phyloP scores from a whole-genome alignment of 1,140 invertebrate species.

The Scaptodrosophila lebanonensis region DNA sequence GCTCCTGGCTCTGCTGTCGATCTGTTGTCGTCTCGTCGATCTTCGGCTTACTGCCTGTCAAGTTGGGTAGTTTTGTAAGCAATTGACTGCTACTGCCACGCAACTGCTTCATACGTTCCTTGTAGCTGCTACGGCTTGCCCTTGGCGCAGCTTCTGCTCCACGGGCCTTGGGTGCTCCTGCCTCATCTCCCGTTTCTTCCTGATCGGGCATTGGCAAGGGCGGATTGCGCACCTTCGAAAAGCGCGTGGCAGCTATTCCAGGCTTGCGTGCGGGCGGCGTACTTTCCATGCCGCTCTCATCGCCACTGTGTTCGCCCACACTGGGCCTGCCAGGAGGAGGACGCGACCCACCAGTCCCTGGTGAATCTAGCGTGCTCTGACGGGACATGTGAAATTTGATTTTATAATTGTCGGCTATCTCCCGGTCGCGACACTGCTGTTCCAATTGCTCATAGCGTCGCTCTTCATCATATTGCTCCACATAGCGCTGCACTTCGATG shows the following conservation, averaged over 20 bases:
- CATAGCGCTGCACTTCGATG: slow-evolving; percentile 64
- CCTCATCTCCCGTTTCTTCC: neutral
- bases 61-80: slow-evolving; percentile 18
- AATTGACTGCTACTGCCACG: neutral
- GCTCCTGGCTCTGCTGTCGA: neutral
- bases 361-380: slow-evolving; percentile 41
- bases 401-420: slow-evolving; percentile 67
- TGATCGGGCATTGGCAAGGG: slow-evolving; percentile 39
- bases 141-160: slow-evolving; percentile 1
- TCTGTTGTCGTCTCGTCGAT: slow-evolving; percentile 1
- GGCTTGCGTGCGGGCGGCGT: slow-evolving; percentile 22
- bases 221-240: slow-evolving; percentile 56
- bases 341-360: slow-evolving; percentile 2
- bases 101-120: neutral
- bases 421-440: slow-evolving; percentile 38
- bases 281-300: slow-evolving; percentile 60
- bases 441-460: slow-evolving; percentile 35
- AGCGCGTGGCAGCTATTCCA: slow-evolving; percentile 59
- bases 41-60: slow-evolving; percentile 16
- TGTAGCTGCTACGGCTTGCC: slow-evolving; percentile 29
- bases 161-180: slow-evolving; percentile 3
- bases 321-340: slow-evolving; percentile 8
- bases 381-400: slow-evolving; percentile 52
- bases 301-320: slow-evolving; percentile 39
- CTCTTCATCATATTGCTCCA: slow-evolving; percentile 62